phyloP scores from a whole-genome alignment of 2,888 invertebrate genomes.

The Andrena fulva region DNA sequence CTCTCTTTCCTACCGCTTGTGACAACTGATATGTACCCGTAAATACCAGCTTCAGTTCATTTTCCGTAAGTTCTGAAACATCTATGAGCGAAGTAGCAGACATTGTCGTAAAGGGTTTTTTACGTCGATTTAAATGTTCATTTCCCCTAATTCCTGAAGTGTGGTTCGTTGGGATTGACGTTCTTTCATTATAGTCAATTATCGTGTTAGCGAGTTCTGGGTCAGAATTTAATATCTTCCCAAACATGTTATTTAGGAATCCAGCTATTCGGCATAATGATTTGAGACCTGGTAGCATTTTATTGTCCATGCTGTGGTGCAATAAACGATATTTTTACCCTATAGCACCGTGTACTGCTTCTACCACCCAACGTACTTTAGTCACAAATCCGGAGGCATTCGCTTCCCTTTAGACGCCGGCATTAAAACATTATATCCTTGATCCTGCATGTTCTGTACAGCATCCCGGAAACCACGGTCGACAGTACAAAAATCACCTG shows the following conservation, averaged over 20 bases:
- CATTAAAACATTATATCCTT: no score
- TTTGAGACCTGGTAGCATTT: no score
- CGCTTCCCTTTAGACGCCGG: slow-evolving; percentile 68
- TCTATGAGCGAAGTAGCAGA: background rate
- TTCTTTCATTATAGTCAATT: background rate
- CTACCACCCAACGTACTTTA: slow-evolving; percentile 58
- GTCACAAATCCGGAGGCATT: slow-evolving; percentile 64
- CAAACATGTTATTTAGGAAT: background rate
- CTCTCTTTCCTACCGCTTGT: no score
- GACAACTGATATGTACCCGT: no score
- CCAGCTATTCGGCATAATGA: background rate
- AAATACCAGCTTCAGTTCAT: background rate
- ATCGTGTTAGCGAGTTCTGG: background rate
- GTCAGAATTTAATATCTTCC: background rate
- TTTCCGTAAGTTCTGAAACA: background rate
- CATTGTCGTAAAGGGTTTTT: background rate
- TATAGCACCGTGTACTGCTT: no score
- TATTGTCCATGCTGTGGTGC: no score
- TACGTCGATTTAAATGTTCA: background rate
- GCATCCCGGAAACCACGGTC: no score
- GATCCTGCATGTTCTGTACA: no score
- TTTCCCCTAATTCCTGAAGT: background rate
- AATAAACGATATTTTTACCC: no score
- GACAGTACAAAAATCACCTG: no score
- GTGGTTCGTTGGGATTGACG: background rate